Percentiles rank a stretch among this genome's conserved stretches.
Evolutionary conservation across 2,888 invertebrate genomes (phyloP).

Genomic region (Ichneumoninae sp.): DNA sequence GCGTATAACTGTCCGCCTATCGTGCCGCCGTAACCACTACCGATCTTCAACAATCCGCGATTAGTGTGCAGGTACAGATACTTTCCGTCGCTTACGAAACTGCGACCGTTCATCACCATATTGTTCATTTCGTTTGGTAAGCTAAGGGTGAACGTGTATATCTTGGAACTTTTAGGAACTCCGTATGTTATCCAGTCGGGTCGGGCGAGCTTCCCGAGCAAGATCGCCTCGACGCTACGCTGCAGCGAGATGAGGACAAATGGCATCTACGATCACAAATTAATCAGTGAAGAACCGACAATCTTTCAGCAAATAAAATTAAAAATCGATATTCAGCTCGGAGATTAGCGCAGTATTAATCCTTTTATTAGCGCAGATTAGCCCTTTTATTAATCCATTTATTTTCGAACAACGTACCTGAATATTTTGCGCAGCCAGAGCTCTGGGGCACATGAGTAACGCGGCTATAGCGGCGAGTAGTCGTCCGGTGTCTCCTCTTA

Average conservation of each 20-base stretch:
- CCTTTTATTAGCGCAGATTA: too few relatives aligned
- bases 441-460: constrained; percentile 93
- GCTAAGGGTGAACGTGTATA: constrained; percentile 88
- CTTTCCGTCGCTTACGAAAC: constrained; percentile 95
- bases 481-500: constrained; percentile 96
- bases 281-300: background rate
- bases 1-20: constrained; percentile 95
- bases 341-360: background rate
- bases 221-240: constrained; percentile 94
- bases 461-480: constrained; percentile 94
- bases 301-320: background rate
- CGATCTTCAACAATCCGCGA: constrained; percentile 95
- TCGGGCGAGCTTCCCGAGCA: constrained; percentile 92
- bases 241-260: constrained; percentile 93
- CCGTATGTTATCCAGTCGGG: constrained; percentile 96
- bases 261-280: constrained; percentile 88
- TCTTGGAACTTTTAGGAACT: constrained; percentile 91
- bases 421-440: constrained; percentile 92
- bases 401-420: constrained; percentile 85
- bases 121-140: constrained; percentile 85
- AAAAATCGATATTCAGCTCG: constrained; percentile 4
- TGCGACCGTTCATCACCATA: constrained; percentile 84
- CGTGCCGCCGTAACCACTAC: constrained; percentile 97
- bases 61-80: constrained; percentile 94
- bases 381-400: background rate